Percentiles rank a stretch among this genome's conserved stretches.
phyloP scores from a whole-genome alignment of 1,140 invertebrate species.

The Saccostrea cuccullata region DNA sequence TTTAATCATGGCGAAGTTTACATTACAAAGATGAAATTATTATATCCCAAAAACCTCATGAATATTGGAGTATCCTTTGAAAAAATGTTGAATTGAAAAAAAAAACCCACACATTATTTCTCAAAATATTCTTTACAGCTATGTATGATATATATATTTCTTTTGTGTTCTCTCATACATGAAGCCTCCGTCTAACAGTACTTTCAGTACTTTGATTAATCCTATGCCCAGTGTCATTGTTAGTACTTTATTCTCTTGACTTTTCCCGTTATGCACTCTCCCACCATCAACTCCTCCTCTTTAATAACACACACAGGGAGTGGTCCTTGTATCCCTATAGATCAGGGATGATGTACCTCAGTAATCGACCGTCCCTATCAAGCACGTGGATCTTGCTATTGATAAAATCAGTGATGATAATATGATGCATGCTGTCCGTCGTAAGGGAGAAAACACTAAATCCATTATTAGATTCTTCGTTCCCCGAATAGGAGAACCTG shows the following conservation, averaged over 20 bases:
- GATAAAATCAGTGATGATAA: neutral
- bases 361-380: neutral
- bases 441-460: neutral
- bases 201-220: too few relatives aligned
- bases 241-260: neutral
- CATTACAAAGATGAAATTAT: too few relatives aligned
- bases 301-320: neutral
- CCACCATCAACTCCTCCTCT: neutral
- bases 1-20: too few relatives aligned
- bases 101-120: too few relatives aligned
- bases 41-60: too few relatives aligned
- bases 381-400: neutral
- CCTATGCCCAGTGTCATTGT: neutral
- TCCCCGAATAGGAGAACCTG: neutral
- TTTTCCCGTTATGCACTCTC: neutral
- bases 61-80: too few relatives aligned
- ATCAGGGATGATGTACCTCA: neutral
- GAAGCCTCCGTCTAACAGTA: too few relatives aligned
- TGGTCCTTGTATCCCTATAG: neutral
- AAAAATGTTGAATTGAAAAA: too few relatives aligned
- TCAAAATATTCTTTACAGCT: too few relatives aligned
- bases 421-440: neutral
- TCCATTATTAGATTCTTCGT: neutral
- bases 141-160: too few relatives aligned
- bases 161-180: too few relatives aligned